A percentile compares a stretch with the other conserved stretches of the same genome.
Conservation (phyloP, 2,888 invertebrate genomes). For the Microplitis deprimator region DNA sequence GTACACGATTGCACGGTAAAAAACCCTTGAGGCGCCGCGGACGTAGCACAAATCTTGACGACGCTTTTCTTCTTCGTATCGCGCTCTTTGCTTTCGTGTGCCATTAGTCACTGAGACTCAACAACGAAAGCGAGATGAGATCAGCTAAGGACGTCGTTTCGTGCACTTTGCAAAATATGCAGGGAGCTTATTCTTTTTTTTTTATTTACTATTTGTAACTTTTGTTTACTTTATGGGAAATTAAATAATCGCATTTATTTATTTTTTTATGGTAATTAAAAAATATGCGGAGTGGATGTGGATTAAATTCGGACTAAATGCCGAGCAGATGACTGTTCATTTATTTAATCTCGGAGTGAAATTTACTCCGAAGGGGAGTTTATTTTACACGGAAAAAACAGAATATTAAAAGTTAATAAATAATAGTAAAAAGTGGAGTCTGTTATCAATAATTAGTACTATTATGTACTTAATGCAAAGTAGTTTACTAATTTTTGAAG, state of each 20-base stretch:
- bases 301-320: too few relatives aligned
- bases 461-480: too few relatives aligned
- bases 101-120: conserved; percentile 49
- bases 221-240: not conserved
- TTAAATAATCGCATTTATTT: not conserved
- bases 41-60: conserved; percentile 38
- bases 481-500: too few relatives aligned
- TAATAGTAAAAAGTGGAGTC: too few relatives aligned
- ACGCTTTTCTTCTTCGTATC: conserved; percentile 33
- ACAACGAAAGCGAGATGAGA: conserved; percentile 35
- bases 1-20: conserved; percentile 40
- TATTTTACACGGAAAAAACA: too few relatives aligned
- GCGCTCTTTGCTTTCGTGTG: conserved; percentile 46
- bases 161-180: conserved; percentile 11
- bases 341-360: too few relatives aligned
- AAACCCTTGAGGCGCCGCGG: conserved; percentile 39
- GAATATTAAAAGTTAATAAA: too few relatives aligned
- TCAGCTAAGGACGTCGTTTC: conserved; percentile 37
- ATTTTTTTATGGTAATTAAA: not conserved
- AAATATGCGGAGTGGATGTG: not conserved
- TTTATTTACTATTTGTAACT: not conserved
- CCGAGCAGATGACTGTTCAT: too few relatives aligned
- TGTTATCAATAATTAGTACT: too few relatives aligned
- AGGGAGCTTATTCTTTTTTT: not conserved
- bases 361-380: too few relatives aligned